These are phyloP conservation scores for Pteropus rufus DNA, from an alignment of 2,797 vertebrate genomes.

Conservation along the genomic window DNA sequence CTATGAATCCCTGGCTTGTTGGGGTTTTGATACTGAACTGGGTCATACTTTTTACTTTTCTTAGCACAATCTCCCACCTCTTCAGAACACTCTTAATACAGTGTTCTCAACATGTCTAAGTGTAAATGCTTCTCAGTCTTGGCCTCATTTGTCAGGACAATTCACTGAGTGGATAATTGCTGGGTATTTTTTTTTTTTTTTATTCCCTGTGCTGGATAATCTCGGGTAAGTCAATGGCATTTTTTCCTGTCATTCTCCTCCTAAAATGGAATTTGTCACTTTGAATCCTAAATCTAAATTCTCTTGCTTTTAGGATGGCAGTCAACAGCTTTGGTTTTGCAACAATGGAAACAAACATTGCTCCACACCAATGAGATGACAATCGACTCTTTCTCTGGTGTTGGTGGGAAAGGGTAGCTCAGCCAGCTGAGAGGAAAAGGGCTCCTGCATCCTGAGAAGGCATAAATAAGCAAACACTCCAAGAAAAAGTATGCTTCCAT, in stretches of 20 bases:
- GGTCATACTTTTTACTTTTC: background rate
- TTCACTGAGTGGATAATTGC: background rate
- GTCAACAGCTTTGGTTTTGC: background rate
- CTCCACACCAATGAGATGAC: background rate
- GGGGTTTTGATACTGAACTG: background rate
- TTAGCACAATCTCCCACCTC: background rate
- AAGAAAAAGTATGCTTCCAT: background rate
- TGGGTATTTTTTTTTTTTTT: background rate
- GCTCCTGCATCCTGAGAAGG: rapidly evolving
- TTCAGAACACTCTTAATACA: background rate
- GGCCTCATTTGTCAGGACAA: background rate
- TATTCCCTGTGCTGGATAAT: background rate
- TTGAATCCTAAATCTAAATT: background rate
- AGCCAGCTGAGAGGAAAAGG: background rate
- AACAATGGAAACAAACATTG: background rate
- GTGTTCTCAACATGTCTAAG: background rate
- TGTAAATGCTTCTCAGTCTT: background rate
- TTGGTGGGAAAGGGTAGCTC: background rate
- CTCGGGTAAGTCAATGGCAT: background rate
- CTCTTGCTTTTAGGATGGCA: background rate
- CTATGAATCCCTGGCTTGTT: background rate
- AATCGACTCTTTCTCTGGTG: background rate
- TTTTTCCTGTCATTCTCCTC: background rate
- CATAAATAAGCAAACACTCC: background rate
- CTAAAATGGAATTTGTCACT: background rate